phyloP scores from a whole-genome alignment of 2,888 invertebrate species.

The Biston betularia region DNA sequence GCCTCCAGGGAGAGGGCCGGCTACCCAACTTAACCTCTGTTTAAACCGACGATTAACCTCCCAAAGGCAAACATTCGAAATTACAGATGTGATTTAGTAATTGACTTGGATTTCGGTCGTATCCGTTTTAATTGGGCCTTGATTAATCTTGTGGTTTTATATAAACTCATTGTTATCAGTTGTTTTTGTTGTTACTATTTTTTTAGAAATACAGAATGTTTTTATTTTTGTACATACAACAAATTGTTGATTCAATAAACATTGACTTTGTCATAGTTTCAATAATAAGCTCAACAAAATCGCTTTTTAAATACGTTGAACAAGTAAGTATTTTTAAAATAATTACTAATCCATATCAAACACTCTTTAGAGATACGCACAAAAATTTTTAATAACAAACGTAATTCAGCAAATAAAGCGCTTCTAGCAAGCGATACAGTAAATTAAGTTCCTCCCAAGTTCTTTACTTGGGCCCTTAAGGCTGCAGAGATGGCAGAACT shows the following conservation, averaged over 20 bases:
- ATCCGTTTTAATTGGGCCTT: conserved; percentile 37
- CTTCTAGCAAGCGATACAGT: conserved; percentile 35
- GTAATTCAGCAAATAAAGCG: conserved; percentile 28
- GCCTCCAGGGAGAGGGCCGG: conserved; percentile 44
- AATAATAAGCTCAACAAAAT: too few species aligned
- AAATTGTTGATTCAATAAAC: too few species aligned
- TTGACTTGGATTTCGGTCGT: conserved; percentile 47
- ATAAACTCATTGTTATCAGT: conserved; percentile 26
- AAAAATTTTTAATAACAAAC: conserved; percentile 27
- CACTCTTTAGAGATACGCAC: neutral
- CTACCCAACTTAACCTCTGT: conserved; percentile 66
- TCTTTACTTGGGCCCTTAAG: conserved; percentile 37
- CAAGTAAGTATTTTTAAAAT: too few species aligned
- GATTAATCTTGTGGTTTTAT: conserved; percentile 35
- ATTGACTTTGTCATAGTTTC: too few species aligned
- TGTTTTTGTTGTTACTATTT: too few species aligned
- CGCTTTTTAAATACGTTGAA: too few species aligned
- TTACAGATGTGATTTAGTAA: conserved; percentile 62
- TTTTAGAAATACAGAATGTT: too few species aligned
- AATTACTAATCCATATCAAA: neutral
- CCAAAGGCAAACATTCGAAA: conserved; percentile 62
- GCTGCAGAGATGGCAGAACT: conserved; percentile 37
- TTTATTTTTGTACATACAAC: neutral
- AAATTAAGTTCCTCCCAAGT: conserved; percentile 34
- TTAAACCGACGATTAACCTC: conserved; percentile 71